Evolutionary conservation across 2,113 vertebrate genomes (phyloP).

Genomic region (Anguilla japonica): DNA sequence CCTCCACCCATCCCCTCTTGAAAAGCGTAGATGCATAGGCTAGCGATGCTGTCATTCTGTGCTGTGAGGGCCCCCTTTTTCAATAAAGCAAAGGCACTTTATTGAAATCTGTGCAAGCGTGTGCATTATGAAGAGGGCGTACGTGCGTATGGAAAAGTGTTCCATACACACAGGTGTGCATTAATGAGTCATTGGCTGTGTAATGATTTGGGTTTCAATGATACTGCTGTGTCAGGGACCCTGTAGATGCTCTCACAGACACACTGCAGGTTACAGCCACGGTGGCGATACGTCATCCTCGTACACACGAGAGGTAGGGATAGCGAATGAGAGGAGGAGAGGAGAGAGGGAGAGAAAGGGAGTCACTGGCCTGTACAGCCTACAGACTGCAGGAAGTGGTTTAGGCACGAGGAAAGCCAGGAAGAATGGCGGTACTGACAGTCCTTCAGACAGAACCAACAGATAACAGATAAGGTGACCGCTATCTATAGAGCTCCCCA

Average conservation of each 20-base stretch:
- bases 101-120: constrained; percentile 64
- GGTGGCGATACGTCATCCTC: too few species aligned
- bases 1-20: constrained; percentile 47
- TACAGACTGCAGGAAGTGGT: neutral
- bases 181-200: neutral
- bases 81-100: constrained; percentile 51
- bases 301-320: neutral
- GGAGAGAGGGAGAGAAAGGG: neutral
- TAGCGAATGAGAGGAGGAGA: neutral
- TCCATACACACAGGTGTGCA: neutral
- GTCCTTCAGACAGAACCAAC: neutral
- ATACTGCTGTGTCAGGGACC: neutral
- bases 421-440: neutral
- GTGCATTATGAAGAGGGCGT: constrained; percentile 48
- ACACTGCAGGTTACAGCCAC: neutral
- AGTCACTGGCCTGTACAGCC: neutral
- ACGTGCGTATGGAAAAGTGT: constrained; percentile 55
- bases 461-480: constrained; percentile 35
- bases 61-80: constrained; percentile 62
- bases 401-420: too few species aligned
- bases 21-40: constrained; percentile 46
- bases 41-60: constrained; percentile 14
- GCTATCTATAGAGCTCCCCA: constrained; percentile 71
- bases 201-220: neutral
- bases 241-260: constrained; percentile 4